Evolutionary conservation across 2,888 invertebrate genomes (phyloP), one percentile per base, ranked within the genome.

Genomic region (Dolichomitus sp.): DNA sequence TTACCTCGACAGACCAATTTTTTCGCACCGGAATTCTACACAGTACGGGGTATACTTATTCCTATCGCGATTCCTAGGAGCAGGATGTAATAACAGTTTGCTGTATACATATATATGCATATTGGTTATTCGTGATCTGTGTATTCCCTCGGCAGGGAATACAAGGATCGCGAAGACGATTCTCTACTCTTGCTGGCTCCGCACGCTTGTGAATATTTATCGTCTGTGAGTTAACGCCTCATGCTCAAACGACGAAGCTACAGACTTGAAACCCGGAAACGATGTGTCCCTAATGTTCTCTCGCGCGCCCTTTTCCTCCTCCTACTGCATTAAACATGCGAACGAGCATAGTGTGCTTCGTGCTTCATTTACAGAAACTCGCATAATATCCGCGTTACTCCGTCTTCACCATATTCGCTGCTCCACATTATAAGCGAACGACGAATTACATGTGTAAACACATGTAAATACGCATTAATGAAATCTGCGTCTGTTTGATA

Each of bases 291-390:
- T 61, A 73, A 73, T 73, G 72, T 73, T 73, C 72, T 73, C 65
- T 19, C 14, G 72, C 17, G 19, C 33, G 33, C 61, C 72, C 37
- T 72, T 61, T 73, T 50, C 59, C 50, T 14, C 23, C 19, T 12
- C 5, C 75, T 61, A 11, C n/a, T 77, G 76, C 76, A 77, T 77
- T 63, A 77, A 77, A 77, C 69, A 69, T 77, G 57, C n/a, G 33
- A 37, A 33, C 59, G 3, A n/a, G 37, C 40, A 68, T 76, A 27
- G 69, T 33, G 14, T 33, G n/a, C 9, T 11, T 14, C 19, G 14
- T 37, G n/a, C 40, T 9, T 14, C 54, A 37, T 17, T 19, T 48
- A 50, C 50, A 7, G 72, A 30, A 76, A 48, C 76, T 59, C 59
- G 59, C 66, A 77, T 77, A 69, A 69, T 69, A 69, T 77, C 40